phyloP scores from a whole-genome alignment of 1,140 invertebrate species.

The Varroa destructor region DNA sequence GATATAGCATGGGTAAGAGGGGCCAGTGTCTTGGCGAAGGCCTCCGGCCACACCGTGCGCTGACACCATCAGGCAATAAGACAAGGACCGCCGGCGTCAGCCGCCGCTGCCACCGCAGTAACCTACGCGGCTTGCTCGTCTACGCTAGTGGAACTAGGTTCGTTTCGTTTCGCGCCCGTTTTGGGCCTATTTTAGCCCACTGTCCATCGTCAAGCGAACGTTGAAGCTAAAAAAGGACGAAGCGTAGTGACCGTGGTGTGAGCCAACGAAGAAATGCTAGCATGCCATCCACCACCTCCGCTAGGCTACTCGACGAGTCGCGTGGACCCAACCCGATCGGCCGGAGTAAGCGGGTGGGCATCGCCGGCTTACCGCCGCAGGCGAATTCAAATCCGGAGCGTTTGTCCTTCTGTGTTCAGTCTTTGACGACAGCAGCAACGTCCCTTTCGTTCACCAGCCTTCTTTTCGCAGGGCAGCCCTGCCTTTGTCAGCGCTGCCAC shows the following conservation, averaged over 20 bases:
- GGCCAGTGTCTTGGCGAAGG: not conserved
- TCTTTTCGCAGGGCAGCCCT: too few relatives aligned
- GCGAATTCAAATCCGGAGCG: slow-evolving; percentile 28
- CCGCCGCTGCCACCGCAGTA: not conserved
- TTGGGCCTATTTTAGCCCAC: too few relatives aligned
- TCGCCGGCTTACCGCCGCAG: not conserved
- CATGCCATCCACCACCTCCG: slow-evolving; percentile 9
- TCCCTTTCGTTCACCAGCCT: too few relatives aligned
- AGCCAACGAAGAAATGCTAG: not conserved
- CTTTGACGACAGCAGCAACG: not conserved
- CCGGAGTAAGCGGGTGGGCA: not conserved
- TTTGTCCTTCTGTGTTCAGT: slow-evolving; percentile 15
- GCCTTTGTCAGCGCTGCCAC: too few relatives aligned
- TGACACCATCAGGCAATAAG: slow-evolving; percentile 28
- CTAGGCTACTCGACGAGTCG: not conserved
- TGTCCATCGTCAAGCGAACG: too few relatives aligned
- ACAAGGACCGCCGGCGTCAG: not conserved
- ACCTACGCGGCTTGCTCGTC: too few relatives aligned
- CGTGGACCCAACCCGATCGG: not conserved
- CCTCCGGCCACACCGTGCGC: slow-evolving; percentile 11
- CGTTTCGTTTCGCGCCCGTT: too few relatives aligned
- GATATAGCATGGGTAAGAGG: not conserved
- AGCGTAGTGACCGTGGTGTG: too few relatives aligned
- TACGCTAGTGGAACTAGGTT: too few relatives aligned
- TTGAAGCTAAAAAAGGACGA: too few relatives aligned